Conservation (phyloP, 2,113 vertebrate species). For the Pterocles gutturalis region DNA sequence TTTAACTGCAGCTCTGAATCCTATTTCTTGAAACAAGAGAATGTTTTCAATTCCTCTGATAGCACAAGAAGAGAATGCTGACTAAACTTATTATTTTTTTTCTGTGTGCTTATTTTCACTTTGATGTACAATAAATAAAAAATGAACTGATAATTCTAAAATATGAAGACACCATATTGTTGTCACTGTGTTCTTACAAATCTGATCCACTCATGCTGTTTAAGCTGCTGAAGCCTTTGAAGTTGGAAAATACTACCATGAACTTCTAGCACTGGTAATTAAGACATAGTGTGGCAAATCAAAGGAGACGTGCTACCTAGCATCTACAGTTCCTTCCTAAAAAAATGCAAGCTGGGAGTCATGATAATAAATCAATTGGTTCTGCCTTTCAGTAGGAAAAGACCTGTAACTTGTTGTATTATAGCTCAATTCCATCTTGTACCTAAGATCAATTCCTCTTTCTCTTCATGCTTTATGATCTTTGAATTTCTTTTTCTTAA, state of each 20-base stretch:
- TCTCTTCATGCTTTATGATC: slow-evolving; percentile 66
- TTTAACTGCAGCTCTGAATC: background rate
- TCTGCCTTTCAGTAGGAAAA: slow-evolving; percentile 75
- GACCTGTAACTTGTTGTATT: slow-evolving; percentile 69
- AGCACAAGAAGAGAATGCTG: slow-evolving; percentile 31
- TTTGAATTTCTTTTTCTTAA: slow-evolving; percentile 64
- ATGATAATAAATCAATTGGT: slow-evolving; percentile 79
- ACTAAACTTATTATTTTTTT: slow-evolving; percentile 53
- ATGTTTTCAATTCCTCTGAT: background rate
- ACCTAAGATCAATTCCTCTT: slow-evolving; percentile 72
- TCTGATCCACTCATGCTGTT: slow-evolving; percentile 56
- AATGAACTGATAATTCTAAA: slow-evolving; percentile 64
- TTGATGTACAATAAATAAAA: slow-evolving; percentile 76
- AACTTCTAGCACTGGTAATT: slow-evolving; percentile 79
- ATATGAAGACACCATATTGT: slow-evolving; percentile 67
- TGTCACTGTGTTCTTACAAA: slow-evolving; percentile 60
- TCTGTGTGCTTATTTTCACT: slow-evolving; percentile 59
- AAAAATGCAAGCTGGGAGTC: slow-evolving; percentile 49
- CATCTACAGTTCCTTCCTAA: slow-evolving; percentile 52
- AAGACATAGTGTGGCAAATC: slow-evolving; percentile 82
- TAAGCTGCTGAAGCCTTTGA: slow-evolving; percentile 72
- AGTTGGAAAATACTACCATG: slow-evolving; percentile 67
- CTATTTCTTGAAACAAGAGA: slow-evolving; percentile 6
- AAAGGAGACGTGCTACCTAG: slow-evolving; percentile 68
- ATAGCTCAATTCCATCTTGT: slow-evolving; percentile 75